Base-by-base conservation (phyloP, 2,797 vertebrate genomes). In the Podargus strigoides region DNA sequence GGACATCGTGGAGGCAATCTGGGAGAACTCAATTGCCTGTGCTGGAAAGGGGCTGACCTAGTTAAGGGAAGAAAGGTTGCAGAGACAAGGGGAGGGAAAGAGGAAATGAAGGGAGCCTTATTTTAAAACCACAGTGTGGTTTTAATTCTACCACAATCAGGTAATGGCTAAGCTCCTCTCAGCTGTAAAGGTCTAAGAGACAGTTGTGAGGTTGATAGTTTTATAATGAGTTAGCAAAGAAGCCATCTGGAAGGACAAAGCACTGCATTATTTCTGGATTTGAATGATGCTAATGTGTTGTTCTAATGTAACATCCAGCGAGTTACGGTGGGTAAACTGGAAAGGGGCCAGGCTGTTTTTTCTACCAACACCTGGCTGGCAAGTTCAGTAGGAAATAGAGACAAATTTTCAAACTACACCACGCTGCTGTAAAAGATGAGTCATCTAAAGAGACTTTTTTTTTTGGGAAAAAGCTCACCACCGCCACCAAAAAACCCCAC, bases 201-300 rank as follows among this genome's bases (percentile, higher is more conserved):
- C 69, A 52, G 49, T 23, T 50, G 63, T 0, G 6, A 81, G 60
- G 49, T 7, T 44, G 89, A 82, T 74, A 15, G 32, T 1, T 82
- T 90, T 85, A 69, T 52, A 79, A 63, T 59, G 91, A 32, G 58
- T 50, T 24, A 49, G 62, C 55, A 37, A 49, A 90, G 49, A 41
- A 89, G 46, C 27, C 74, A 73, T 55, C 78, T 82, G 80, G 84
- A 81, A 82, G 81, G 77, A 73, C 44, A 85, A 82, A 76, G 50
- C 22, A 39, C 62, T 87, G 77, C 42, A 5, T 68, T 53, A 75
- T 85, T 92, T 56, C 77, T 87, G 12, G 3, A 7, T 72, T 37
- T 56, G 41, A 39, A 37, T 7, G 76, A 26, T 56, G 56, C 37
- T 89, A 23, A 44, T 21, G 36, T 58, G 74, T 28, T 19, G 14